Percentiles rank a stretch among this genome's conserved stretches.
phyloP scores from a whole-genome alignment of 2,797 vertebrate genomes.

The Pipistrellus kuhlii region DNA sequence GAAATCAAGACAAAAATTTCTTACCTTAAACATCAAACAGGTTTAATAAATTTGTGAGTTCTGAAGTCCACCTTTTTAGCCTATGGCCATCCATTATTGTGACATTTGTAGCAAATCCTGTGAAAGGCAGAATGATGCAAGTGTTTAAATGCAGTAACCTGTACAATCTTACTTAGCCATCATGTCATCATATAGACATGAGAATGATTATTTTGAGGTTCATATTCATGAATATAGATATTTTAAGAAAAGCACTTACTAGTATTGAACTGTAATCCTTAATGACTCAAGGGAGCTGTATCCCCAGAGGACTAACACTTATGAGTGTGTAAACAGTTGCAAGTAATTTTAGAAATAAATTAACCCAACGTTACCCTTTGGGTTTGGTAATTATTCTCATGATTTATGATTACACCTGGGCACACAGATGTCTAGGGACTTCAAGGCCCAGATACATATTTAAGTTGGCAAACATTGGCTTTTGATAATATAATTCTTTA shows the following conservation, averaged over 20 bases:
- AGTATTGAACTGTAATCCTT: not conserved
- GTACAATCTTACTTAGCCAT: not conserved
- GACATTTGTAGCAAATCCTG: not conserved
- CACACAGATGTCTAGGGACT: not conserved
- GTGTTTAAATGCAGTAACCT: not conserved
- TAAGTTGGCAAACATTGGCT: not conserved
- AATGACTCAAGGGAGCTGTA: not conserved
- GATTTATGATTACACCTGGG: conserved; percentile 35
- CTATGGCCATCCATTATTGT: not conserved
- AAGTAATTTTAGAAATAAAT: conserved; percentile 45
- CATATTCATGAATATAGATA: not conserved
- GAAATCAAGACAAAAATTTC: not conserved
- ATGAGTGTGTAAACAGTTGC: not conserved
- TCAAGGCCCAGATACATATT: not conserved
- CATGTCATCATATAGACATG: not conserved
- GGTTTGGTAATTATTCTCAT: conserved; percentile 22
- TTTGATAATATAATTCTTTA: conserved; percentile 26
- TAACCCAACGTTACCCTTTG: not conserved
- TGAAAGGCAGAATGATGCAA: not conserved
- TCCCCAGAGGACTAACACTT: not conserved
- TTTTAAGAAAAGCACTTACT: not conserved
- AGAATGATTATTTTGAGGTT: not conserved
- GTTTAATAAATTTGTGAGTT: not conserved
- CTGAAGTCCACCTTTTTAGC: not conserved
- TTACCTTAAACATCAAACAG: not conserved